These are phyloP conservation scores for Myripristis jacobus DNA, from an alignment of 2,797 vertebrate genomes.

Conservation along the genomic window DNA sequence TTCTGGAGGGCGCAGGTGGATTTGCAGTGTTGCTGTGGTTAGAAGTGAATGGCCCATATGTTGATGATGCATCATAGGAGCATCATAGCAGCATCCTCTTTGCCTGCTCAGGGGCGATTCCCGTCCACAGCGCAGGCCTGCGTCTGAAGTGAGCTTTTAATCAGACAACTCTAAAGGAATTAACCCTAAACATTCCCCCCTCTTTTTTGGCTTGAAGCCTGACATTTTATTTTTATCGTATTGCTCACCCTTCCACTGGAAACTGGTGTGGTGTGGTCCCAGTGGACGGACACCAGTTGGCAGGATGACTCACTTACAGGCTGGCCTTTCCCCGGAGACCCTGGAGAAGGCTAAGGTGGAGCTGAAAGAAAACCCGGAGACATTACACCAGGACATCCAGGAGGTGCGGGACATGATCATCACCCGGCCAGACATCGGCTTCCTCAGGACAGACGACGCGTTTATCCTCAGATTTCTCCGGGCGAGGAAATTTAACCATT, in stretches of 20 bases:
- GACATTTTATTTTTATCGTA: constrained; percentile 15
- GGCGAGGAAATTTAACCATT: constrained; percentile 98
- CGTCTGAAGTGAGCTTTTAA: constrained; percentile 59
- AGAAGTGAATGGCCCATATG: constrained; percentile 60
- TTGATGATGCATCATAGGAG: constrained; percentile 47
- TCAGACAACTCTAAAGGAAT: constrained; percentile 7
- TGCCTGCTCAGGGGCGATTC: constrained; percentile 70
- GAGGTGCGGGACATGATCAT: constrained; percentile 99
- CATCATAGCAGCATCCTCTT: constrained; percentile 51
- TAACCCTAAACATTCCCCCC: constrained; percentile 20
- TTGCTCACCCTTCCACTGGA: constrained; percentile 13
- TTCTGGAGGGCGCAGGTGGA: constrained; percentile 24
- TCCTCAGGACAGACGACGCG: constrained; percentile 97
- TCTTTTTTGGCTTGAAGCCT: constrained; percentile 59
- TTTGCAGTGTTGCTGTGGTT: constrained; percentile 44
- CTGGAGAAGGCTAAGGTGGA: constrained; percentile 98
- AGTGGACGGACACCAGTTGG: constrained; percentile 67
- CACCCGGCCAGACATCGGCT: constrained; percentile 97
- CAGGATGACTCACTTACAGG: constrained; percentile 98
- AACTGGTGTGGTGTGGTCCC: constrained; percentile 51
- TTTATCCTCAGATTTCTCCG: constrained; percentile 97
- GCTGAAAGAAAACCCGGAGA: constrained; percentile 97
- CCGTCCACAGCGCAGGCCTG: constrained; percentile 68
- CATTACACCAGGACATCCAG: constrained; percentile 98
- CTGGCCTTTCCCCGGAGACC: constrained; percentile 97